Conservation (phyloP, 2,888 invertebrate species). For the Galeopsomyia nigrocyanea region DNA sequence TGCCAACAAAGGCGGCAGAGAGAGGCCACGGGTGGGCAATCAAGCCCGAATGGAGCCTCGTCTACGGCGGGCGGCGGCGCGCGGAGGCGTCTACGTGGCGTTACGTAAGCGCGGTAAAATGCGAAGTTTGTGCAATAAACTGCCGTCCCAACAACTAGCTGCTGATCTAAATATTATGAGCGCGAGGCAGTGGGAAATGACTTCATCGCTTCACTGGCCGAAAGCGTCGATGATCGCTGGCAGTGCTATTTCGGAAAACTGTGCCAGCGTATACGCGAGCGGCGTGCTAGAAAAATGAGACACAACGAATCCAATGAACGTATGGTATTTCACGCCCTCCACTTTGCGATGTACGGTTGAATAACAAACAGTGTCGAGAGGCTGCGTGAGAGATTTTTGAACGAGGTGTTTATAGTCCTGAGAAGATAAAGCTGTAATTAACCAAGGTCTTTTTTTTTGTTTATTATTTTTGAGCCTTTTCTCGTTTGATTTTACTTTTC, state of each 20-base stretch:
- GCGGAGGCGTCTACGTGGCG: conserved; percentile 1
- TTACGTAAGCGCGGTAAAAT: conserved; percentile 15
- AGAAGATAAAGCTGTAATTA: too few relatives aligned
- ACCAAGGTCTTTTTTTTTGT: too few relatives aligned
- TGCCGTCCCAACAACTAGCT: neutral
- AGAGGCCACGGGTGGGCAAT: too few relatives aligned
- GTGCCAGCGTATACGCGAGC: conserved; percentile 25
- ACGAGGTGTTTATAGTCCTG: neutral
- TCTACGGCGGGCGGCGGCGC: neutral
- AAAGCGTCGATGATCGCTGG: conserved; percentile 37
- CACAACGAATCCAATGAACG: neutral
- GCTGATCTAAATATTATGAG: conserved; percentile 34
- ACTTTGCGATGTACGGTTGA: too few relatives aligned
- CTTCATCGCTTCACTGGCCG: conserved; percentile 23
- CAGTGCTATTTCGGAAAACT: conserved; percentile 43
- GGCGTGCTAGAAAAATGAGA: neutral
- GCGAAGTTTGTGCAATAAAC: conserved; percentile 9
- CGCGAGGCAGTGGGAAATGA: conserved; percentile 6
- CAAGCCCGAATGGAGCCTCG: neutral
- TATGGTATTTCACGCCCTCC: too few relatives aligned
- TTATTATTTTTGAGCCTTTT: too few relatives aligned
- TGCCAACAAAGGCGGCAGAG: too few relatives aligned
- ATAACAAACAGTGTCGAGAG: too few relatives aligned
- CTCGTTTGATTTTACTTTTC: too few relatives aligned
- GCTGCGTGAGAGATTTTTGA: neutral